phyloP scores from a whole-genome alignment of 2,113 vertebrate species.

The Chiloscyllium plagiosum region DNA sequence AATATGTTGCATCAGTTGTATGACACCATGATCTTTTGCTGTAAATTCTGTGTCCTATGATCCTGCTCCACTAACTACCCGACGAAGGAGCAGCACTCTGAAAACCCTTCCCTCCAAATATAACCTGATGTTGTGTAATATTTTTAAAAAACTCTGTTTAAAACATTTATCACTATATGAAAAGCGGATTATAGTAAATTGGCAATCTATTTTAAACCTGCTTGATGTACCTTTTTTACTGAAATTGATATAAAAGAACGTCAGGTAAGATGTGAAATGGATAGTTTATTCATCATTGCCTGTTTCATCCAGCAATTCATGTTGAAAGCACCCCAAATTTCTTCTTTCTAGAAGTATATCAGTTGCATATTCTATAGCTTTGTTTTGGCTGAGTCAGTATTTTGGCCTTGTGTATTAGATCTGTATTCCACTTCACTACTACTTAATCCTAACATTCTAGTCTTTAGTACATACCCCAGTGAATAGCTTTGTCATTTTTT shows the following conservation, averaged over 20 bases:
- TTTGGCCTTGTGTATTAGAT: not conserved
- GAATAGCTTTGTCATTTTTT: not conserved
- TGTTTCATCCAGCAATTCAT: not conserved
- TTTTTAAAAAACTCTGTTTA: not conserved
- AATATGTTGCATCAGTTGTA: too few relatives aligned
- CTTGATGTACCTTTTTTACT: not conserved
- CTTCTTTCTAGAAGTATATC: not conserved
- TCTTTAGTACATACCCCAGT: not conserved
- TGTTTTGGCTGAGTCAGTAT: not conserved
- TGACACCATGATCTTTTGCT: too few relatives aligned
- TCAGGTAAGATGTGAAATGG: not conserved
- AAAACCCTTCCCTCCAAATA: too few relatives aligned
- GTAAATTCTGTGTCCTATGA: too few relatives aligned
- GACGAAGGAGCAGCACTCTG: too few relatives aligned
- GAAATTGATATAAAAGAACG: not conserved
- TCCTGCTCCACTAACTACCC: too few relatives aligned
- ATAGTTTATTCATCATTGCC: not conserved
- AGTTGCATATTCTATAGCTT: not conserved
- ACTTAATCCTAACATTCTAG: not conserved
- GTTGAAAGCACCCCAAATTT: not conserved
- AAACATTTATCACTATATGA: not conserved
- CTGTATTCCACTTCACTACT: not conserved
- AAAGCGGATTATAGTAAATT: not conserved
- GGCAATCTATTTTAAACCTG: not conserved
- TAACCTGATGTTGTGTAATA: too few relatives aligned